Evolutionary conservation across 2,888 invertebrate genomes (phyloP), one percentile per base, ranked within the genome.

Genomic region (Ennomos erosarius): DNA sequence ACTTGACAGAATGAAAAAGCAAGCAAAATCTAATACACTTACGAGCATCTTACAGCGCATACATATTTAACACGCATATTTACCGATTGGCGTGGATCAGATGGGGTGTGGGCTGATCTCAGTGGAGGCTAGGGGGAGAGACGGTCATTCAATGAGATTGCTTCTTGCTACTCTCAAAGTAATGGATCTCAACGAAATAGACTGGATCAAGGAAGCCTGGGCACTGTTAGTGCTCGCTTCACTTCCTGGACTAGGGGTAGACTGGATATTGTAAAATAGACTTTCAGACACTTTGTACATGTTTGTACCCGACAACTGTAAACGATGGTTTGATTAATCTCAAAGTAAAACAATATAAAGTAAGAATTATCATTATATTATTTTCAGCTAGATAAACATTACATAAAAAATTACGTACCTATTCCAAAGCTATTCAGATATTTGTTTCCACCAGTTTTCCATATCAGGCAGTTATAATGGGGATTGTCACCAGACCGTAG

Each of bases 91-190:
- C 82, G 84, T 81, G 90, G 90, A 89, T 88, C 87, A 82, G 77
- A 74, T 80, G 82, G 82, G 75, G 79, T 71, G 78, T 71, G 76
- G 75, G 76, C 60, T 56, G 70, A 72, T 67, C 73, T 71, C 64
- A 65, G 78, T 74, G 73, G 73, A 68, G 76, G 71, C 57, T 67
- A 57, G 69, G 81, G 82, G 81, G 82, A 84, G 82, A 83, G 88
- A 84, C 85, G 93, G 93, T 93, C 93, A 93, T 93, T 92, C 92
- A 91, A 92, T 92, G 92, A 92, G 93, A 93, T 93, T 93, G 93
- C 93, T 92, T 92, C 92, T 91, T 90, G 92, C 91, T 87, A 87
- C 90, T 88, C 88, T 84, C 84, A 78, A 81, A 85, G 93, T 93
- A 93, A 92, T 93, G 93, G 92, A 93, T 93, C 92, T 88, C 81